Evolutionary conservation across 1,140 invertebrate genomes (phyloP).

Genomic region (Agraylea sexmaculata): DNA sequence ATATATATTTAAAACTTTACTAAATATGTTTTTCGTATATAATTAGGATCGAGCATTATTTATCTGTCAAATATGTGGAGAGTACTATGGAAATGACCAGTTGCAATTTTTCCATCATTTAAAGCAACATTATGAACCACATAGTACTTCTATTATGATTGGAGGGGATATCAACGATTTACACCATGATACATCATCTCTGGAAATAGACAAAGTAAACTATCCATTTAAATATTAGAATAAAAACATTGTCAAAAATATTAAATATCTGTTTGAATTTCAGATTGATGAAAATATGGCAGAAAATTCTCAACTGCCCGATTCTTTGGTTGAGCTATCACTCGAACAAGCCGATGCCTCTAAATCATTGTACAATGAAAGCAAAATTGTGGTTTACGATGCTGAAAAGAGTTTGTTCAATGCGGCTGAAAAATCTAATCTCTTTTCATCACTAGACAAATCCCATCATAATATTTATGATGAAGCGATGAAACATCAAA

Average conservation of each 20-base stretch:
- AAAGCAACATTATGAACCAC: slow-evolving; percentile 65
- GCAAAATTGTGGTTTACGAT: slow-evolving; percentile 11
- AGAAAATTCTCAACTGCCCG: slow-evolving; percentile 31
- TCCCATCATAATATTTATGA: too few species aligned
- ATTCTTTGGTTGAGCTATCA: slow-evolving; percentile 37
- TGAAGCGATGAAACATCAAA: slow-evolving; percentile 14
- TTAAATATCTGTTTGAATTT: slow-evolving; percentile 9
- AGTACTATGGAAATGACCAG: slow-evolving; percentile 46
- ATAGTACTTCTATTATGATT: slow-evolving; percentile 30
- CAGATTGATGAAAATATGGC: slow-evolving; percentile 32
- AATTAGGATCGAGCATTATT: slow-evolving; percentile 31
- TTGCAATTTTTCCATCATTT: slow-evolving; percentile 70
- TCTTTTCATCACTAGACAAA: slow-evolving; percentile 13
- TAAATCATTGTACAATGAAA: slow-evolving; percentile 32
- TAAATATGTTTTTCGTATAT: background rate
- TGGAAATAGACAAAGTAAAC: slow-evolving; percentile 21
- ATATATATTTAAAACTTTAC: background rate
- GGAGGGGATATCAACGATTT: slow-evolving; percentile 28
- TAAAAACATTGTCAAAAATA: background rate
- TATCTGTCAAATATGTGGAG: slow-evolving; percentile 35
- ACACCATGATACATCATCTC: slow-evolving; percentile 23
- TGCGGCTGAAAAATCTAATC: slow-evolving; percentile 13
- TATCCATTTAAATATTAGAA: background rate
- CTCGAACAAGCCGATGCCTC: slow-evolving; percentile 32
- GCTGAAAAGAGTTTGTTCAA: slow-evolving; percentile 16